Evolutionary conservation across 2,797 vertebrate species (phyloP).

Genomic region (Ataeniobius toweri): DNA sequence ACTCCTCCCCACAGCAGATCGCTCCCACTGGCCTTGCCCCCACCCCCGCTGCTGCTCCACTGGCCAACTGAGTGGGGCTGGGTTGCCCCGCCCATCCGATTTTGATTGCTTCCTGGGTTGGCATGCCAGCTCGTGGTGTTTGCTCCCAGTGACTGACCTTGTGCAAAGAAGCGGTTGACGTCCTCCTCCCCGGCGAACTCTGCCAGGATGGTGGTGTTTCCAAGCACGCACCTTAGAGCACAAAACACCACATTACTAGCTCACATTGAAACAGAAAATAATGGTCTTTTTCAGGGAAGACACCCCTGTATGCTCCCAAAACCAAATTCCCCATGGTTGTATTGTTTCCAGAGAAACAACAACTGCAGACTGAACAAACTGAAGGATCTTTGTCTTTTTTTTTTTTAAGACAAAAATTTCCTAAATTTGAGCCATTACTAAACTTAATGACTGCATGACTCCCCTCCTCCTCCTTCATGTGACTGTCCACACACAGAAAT

Average conservation of each 20-base stretch:
- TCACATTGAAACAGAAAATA: neutral
- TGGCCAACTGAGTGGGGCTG: slow-evolving; percentile 88
- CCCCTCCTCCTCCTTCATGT: slow-evolving; percentile 18
- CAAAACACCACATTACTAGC: slow-evolving; percentile 73
- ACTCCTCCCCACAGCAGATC: slow-evolving; percentile 94
- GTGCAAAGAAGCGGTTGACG: slow-evolving; percentile 99
- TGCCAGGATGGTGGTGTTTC: slow-evolving; percentile 98
- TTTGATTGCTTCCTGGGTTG: slow-evolving; percentile 87
- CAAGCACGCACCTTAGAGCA: slow-evolving; percentile 93
- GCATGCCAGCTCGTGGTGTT: slow-evolving; percentile 92
- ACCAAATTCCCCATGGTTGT: slow-evolving; percentile 10
- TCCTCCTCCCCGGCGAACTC: slow-evolving; percentile 99
- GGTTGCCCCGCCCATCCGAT: slow-evolving; percentile 85
- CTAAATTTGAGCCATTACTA: neutral
- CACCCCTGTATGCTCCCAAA: too few species aligned
- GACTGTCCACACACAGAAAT: slow-evolving; percentile 27
- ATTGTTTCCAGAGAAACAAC: slow-evolving; percentile 46
- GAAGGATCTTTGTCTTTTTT: neutral
- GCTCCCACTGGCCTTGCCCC: slow-evolving; percentile 85
- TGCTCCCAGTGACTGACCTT: slow-evolving; percentile 93
- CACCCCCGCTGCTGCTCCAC: slow-evolving; percentile 83
- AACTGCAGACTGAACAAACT: slow-evolving; percentile 12
- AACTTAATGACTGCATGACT: slow-evolving; percentile 16
- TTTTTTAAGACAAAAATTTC: neutral
- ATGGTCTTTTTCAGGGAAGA: too few species aligned